Evolutionary conservation across 2,797 vertebrate species (phyloP), one percentile per base, ranked within the genome.

Genomic region (Muraenolepis orangiensis): DNA sequence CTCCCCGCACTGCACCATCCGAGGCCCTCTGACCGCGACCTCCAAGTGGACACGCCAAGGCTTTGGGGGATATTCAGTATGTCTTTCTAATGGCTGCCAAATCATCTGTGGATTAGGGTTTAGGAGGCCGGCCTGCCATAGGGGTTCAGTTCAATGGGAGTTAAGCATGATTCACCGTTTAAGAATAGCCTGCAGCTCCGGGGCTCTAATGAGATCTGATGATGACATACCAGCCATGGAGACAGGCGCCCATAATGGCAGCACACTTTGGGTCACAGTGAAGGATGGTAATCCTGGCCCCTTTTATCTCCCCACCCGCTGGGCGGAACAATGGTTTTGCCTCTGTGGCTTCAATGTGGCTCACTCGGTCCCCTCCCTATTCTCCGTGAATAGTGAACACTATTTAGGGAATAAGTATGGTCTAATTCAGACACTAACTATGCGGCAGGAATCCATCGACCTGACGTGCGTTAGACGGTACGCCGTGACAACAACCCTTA

Each of bases 41-140:
- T 91, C 87, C 78, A 89, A n/a, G 72, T 74, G 82, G 80, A 87
- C 82, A 86, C 26, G 81, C 87, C 74, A 76, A 79, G 87, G 91
- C 86, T 92, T 92, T 88, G 87, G 86, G 84, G 80, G 88, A 91
- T 91, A 90, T 90, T 86, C 86, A 91, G 88, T 87, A 90, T 88
- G 91, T 89, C 88, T 91, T 92, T 93, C 90, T 91, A 90, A 91
- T 89, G 89, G 86, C 81, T 91, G 89, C 91, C 91, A 92, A 91
- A 91, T 90, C 87, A 84, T 82, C 88, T 81, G 77, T 1, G 86
- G 93, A 91, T 93, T 93, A 94, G 84, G 86, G 87, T 92, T 93
- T 90, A 91, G 80, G 78, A 87, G 91, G 90, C 85, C 85, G 84
- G 76, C 82, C 86, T 85, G 82, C 84, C 87, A 81, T 74, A 81